Evolutionary conservation across 2,113 vertebrate species (phyloP).

Genomic region (Lagenorhynchus albirostris): DNA sequence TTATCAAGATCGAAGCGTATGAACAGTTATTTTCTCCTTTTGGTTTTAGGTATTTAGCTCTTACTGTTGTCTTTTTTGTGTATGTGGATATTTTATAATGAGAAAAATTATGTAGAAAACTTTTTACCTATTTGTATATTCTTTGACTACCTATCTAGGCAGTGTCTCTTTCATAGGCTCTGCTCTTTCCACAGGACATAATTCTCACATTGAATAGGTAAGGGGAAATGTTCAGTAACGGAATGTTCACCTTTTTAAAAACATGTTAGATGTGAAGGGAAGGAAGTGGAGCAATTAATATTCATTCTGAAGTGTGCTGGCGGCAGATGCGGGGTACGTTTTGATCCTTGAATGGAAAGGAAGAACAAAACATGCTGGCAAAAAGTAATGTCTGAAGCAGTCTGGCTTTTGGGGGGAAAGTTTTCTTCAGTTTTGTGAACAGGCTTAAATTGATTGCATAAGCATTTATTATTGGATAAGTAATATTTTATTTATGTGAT

Average conservation of each 20-base stretch:
- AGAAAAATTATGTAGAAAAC: neutral
- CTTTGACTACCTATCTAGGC: neutral
- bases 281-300: conserved; percentile 78
- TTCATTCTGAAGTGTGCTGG: conserved; percentile 75
- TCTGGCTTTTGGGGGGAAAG: conserved; percentile 38
- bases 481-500: conserved; percentile 39
- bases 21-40: neutral
- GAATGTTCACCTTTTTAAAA: neutral
- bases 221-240: neutral
- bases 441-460: conserved; percentile 26
- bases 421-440: conserved; percentile 54
- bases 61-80: neutral
- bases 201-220: neutral
- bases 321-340: conserved; percentile 76
- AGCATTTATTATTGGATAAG: conserved; percentile 45
- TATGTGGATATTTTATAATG: neutral
- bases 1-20: neutral
- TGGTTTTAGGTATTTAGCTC: neutral
- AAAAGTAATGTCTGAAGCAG: conserved; percentile 66
- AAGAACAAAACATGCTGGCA: conserved; percentile 76
- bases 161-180: neutral
- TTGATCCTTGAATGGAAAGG: conserved; percentile 83
- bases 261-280: conserved; percentile 39
- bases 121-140: neutral
- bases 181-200: neutral